Base-by-base conservation (phyloP, 64 coral and sea anemone genomes). In the Catalaphyllia jardinei region DNA sequence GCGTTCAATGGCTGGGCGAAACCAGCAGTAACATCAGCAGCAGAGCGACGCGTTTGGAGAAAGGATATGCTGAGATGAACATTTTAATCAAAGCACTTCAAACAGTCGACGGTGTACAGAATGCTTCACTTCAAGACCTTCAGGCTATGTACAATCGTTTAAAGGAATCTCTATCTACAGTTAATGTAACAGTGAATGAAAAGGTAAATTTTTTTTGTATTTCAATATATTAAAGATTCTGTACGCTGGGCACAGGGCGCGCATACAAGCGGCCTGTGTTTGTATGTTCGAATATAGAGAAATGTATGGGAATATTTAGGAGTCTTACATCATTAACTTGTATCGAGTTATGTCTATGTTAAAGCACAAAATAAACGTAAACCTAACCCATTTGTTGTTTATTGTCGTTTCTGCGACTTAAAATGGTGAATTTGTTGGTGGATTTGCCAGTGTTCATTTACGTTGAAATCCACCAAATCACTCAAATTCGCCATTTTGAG, bases 51-150 rank as follows among this genome's bases (percentile, higher is more conserved):
- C 69, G 24, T 63, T 31, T 71, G 62, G 38, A 85, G 62, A 35
- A 31, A 85, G 62, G 81, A 42, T 85, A 85, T 64, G 20, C 62
- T 9, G 20, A 28, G 62, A 85, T 85, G 81, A 85, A 71, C 81
- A 51, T 35, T 25, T 71, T 39, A 0, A 85, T 85, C 12, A 49
- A 27, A 50, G 16, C 62, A 51, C 62, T 71, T 30, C 60, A 71
- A 71, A 24, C 39, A 35, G 1, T 71, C 8, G 17, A 69, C 16
- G 63, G 4, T 15, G 39, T 63, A 27, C 81, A 85, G 22, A 85
- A 85, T 51, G 62, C 61, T 25, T 85, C 81, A 19, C 39, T 50
- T 67, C 9, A 11, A 46, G 13, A 46, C 31, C 62, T 85, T 4
- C 35, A 71, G 33, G 51, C 62, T 50, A 1, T 85, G 13, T 24